Evolutionary conservation across 53 echinoderm and acorn worm genomes (phyloP).

Genomic region (Luidia sarsii): DNA sequence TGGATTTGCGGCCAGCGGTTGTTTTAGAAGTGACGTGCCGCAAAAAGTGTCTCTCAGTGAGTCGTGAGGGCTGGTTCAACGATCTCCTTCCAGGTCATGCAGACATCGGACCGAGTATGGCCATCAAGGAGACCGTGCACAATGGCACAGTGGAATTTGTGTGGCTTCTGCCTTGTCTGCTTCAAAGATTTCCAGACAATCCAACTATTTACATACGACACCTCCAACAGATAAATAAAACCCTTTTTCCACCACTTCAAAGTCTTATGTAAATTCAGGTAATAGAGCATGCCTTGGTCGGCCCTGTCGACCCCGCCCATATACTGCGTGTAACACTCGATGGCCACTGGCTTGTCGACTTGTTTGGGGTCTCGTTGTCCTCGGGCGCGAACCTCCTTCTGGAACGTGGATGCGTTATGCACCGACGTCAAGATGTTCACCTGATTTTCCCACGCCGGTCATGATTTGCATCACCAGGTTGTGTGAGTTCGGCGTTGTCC

Average conservation of each 20-base stretch:
- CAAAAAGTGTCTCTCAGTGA: not conserved
- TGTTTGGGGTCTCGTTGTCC: slow-evolving; percentile 9
- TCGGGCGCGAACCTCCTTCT: slow-evolving; percentile 1
- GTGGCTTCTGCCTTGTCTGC: not conserved
- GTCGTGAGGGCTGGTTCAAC: not conserved
- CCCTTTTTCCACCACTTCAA: slow-evolving; percentile 14
- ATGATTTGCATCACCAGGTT: not conserved
- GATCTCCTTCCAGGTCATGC: not conserved
- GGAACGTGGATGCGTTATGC: slow-evolving; percentile 25
- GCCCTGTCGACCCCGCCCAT: not conserved
- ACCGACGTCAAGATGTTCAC: slow-evolving; percentile 19
- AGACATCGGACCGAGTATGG: not conserved
- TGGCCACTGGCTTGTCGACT: slow-evolving; percentile 22
- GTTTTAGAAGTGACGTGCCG: not conserved
- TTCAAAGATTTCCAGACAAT: slow-evolving; percentile 20
- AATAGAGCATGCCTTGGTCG: not conserved
- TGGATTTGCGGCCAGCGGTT: not conserved
- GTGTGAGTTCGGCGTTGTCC: slow-evolving; percentile 26
- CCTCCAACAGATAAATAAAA: slow-evolving; percentile 17
- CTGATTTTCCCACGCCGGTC: slow-evolving; percentile 28
- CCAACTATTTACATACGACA: slow-evolving; percentile 27
- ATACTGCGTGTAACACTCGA: not conserved
- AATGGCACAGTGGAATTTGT: not conserved
- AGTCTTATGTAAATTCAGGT: not conserved
- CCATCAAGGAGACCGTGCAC: not conserved